Base-by-base conservation (phyloP, 2,888 invertebrate genomes). In the Laspeyria flexula region DNA sequence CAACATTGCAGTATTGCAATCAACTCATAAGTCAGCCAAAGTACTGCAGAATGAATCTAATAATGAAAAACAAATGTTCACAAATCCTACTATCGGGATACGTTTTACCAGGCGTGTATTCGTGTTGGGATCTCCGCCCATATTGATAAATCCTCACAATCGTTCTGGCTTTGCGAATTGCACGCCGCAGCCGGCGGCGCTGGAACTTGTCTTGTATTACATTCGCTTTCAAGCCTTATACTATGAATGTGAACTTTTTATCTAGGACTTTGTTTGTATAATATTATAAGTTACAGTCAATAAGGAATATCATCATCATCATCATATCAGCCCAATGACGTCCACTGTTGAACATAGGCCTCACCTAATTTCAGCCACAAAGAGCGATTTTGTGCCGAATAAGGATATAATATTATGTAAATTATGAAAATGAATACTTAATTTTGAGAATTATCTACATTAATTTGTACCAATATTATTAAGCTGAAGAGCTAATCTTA, bases 61-160 rank as follows among this genome's bases (percentile, higher is more conserved):
- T 66, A 56, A 65, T 54, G 50, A 60, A 37, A 60, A 53, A 58
- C 57, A 48, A 64, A 64, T 60, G 54, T 64, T 61, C 62, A 62
- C 67, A 73, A 77, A 77, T 75, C 71, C 71, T 38, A 41, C 49
- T 66, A 73, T 69, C 69, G 54, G 59, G 55, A 61, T 56, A 66
- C 65, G 41, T 64, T 69, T 67, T 70, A 69, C 63, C 60, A 70
- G 69, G 66, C 64, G 59, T 59, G 69, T 53, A 61, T 54, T 49
- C 51, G 46, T 53, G 38, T 66, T 70, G 61, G 70, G 79, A 85
- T 81, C 79, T 77, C 75, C 71, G 71, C 73, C 79, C 79, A 78
- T 86, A 83, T 86, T 82, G 86, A 81, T 83, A 88, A 88, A 87
- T 87, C 88, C 88, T 77, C 71, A 87, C 85, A 83, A 87, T 85